Base-by-base conservation (phyloP, 2,797 vertebrate species). In the Gouania willdenowi region DNA sequence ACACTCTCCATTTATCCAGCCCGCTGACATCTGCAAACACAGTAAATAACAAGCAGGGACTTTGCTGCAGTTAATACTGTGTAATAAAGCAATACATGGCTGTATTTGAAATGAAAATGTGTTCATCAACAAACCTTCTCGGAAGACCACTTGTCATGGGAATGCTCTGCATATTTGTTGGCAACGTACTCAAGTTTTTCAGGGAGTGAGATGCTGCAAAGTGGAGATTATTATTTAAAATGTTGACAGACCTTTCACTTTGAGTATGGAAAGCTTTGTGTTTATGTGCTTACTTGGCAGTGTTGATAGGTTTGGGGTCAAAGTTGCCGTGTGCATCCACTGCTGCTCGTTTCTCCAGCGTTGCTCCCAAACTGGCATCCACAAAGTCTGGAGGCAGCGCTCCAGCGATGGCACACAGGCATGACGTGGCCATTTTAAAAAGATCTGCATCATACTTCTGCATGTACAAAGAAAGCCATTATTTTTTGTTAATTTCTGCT, bases 291-390 rank as follows among this genome's bases (percentile, higher is more conserved):
- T 72, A 99, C 97, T 97, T 96, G 68, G 87, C 70, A 49, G 97
- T 99, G 76, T 66, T 96, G 74, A 97, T 88, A 14, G 97, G 94
- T 71, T 92, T 94, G 46, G 97, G 96, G 71, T 98, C 95, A 84
- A 98, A 98, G 89, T 98, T 95, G 64, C 97, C 97, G 60, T 99
- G 91, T 29, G 91, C 85, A 37, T 99, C 96, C 74, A 98, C 79
- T 1, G 94, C 93, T 14, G 81, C 70, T 71, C 96, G 93, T 36
- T 95, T 98, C 70, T 97, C 94, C 79, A 96, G 56, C 0, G 88
- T 90, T 32, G 91, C 84, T 32, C 79, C 88, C 31, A 87, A 89
- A 63, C 90, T 91, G 41, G 87, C 82, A 52, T 99, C 96, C 61
- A 98, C 88, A 47, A 95, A 98, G 83, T 99, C 97, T 2, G 96